Base-by-base conservation (phyloP, 2,888 invertebrate genomes). In the Sphecodes monilicornis region DNA sequence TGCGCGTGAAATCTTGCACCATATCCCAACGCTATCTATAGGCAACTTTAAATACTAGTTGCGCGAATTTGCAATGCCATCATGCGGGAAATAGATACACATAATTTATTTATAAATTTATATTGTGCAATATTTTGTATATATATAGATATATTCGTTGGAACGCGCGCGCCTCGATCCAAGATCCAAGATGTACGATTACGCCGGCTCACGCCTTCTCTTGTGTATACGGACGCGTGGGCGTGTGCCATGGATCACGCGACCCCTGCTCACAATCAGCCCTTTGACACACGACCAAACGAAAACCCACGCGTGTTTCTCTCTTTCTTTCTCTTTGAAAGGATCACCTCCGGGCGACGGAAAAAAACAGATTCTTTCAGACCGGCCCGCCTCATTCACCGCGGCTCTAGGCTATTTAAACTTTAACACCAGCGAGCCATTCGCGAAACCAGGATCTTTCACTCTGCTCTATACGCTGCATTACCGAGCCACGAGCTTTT, bases 221-320 rank as follows among this genome's bases (percentile, higher is more conserved):
- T 32, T 32, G 66, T 72, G 80, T 82, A 80, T 77, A 80, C 80
- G 81, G 70, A 78, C 54, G 88, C 79, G 92, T 91, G 84, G 91
- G 91, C 90, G 90, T 86, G 88, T 84, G 90, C 85, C 87, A 64
- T 76, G 87, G 91, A 90, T 90, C 90, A 89, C 86, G 90, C 90
- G 89, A 90, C 84, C 90, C 90, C 90, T 88, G 88, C 90, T 89
- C 82, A 88, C 87, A 87, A 89, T 91, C 88, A 89, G 88, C 91
- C 86, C 92, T 92, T 92, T 91, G 92, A 92, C 90, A 89, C 85
- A 91, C 89, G 91, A 82, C 87, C 85, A 86, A 89, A 86, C 83
- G 91, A 88, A 66, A 83, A 83, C 89, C 86, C 86, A 90, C 89
- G 89, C 89, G 76, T 11, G 54, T 54, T 41, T n/a, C 22, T n/a